Percentiles rank a stretch among this genome's conserved stretches.
Evolutionary conservation across 2,113 vertebrate genomes (phyloP).

Genomic region (Pionites leucogaster): DNA sequence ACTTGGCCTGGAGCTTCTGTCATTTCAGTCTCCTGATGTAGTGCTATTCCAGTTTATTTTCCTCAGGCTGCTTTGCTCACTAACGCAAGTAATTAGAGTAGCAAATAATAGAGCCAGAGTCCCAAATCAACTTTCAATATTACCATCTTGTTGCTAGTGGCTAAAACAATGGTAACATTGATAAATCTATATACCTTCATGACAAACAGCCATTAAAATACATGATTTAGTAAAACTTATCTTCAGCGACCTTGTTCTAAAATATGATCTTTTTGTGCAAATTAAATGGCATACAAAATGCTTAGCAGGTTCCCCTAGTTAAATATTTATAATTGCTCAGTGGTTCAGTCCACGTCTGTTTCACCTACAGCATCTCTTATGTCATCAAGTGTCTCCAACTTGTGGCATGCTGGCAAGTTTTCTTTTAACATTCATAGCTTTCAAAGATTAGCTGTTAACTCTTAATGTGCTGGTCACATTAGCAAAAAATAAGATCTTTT

Average conservation of each 20-base stretch:
- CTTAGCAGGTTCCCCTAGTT: not conserved
- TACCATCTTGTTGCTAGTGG: slow-evolving; percentile 41
- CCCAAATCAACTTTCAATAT: slow-evolving; percentile 69
- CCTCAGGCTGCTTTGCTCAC: slow-evolving; percentile 30
- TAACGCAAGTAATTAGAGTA: slow-evolving; percentile 67
- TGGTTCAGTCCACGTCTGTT: not conserved
- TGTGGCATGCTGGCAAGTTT: not conserved
- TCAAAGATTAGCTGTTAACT: not conserved
- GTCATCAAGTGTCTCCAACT: not conserved
- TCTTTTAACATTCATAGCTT: not conserved
- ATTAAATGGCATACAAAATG: not conserved
- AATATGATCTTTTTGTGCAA: not conserved
- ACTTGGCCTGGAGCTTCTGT: slow-evolving; percentile 32
- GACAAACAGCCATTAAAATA: slow-evolving; percentile 48
- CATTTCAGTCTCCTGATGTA: slow-evolving; percentile 3
- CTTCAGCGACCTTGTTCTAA: not conserved
- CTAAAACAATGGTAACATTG: slow-evolving; percentile 49
- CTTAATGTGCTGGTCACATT: not conserved
- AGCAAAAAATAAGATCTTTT: not conserved
- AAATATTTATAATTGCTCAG: not conserved
- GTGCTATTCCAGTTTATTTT: slow-evolving; percentile 36
- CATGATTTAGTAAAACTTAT: slow-evolving; percentile 50
- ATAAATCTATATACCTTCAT: slow-evolving; percentile 38
- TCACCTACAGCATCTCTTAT: not conserved
- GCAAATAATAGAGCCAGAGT: slow-evolving; percentile 55